Base-by-base conservation (phyloP, 1,140 invertebrate genomes). In the Archivesica marissinica region DNA sequence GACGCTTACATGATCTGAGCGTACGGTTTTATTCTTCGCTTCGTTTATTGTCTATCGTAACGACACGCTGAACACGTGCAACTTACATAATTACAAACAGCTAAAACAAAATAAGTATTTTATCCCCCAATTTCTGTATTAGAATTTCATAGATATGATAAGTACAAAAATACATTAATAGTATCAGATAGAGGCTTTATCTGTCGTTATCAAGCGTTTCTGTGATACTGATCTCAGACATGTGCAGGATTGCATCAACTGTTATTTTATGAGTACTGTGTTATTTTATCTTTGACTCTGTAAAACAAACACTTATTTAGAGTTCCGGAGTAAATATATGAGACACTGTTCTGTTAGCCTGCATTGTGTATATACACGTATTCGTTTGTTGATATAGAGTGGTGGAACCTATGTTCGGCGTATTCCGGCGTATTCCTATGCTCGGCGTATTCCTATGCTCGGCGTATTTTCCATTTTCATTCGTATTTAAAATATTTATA, bases 111-210 rank as follows among this genome's bases (percentile, higher is more conserved):
- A 50, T 72, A 72, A 28, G 68, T 50, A 33, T 72, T 66, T 72
- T 30, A 72, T 72, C 44, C 41, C 44, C 6, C 1, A 72, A 72
- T n/a, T 72, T 30, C 68, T 72, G 68, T 72, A 72, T 72, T 72
- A 25, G 25, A 72, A 50, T 72, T 72, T 47, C 68, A 47, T 47
- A 72, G 68, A 72, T 72, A 33, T 23, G 68, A 72, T 72, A 72
- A 72, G 41, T 25, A 72, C 68, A 3, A 72, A 72, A 72, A 72
- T 41, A 72, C 44, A 72, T 72, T 72, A 47, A 30, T 9, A 72
- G 50, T 72, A 72, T 72, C 68, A 72, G 68, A 50, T 72, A 72
- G 41, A 72, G 25, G 68, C 68, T 72, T 72, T 72, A 72, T 72
- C 68, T 33, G 0, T 6, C 25, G 23, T 72, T 72, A 72, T 72